Evolutionary conservation across 2,888 invertebrate species (phyloP), one percentile per base, ranked within the genome.

Genomic region (Marronus borbonicus): DNA sequence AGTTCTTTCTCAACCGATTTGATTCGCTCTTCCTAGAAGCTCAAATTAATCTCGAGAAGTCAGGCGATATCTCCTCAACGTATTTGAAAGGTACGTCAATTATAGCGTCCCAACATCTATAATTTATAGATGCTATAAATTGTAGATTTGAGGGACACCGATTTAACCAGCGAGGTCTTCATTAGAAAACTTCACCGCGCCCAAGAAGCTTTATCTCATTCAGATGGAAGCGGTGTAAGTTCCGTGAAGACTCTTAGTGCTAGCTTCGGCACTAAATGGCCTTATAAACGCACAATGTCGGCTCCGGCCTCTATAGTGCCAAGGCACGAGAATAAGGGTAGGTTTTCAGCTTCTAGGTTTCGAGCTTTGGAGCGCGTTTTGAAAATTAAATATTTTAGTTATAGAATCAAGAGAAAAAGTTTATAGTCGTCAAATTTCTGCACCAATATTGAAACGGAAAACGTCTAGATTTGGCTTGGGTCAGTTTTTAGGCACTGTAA

Each of bases 21-120:
- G 99, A 99, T 86, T 95, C 98, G 0, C 89, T 99, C 3, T 97
- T 98, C 84, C 90, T 99, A 44, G 99, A 99, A 89, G 97, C 98
- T 0, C 99, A 99, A 90, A 94, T 99, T 52, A 95, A 93, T 86
- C 90, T 96, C 81, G 96, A 96, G 86, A 95, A 94, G 89, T 91
- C 92, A 24, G 95, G 97, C 3, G 98, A 98, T 84, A 93, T 97
- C 80, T 91, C 94, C 0, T 60, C 60, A 7, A 24, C 24, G 20
- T 95, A 94, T 86, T 90, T 96, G 69, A 92, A 96, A 89, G 96
- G 96, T 96, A 87, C 49, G 14, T 24, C n/a, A 7, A 12, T 55
- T 17, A 17, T 14, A 17, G n/a, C 3, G 17, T 55, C 52, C 52
- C 52, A n/a, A 17, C 12, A 44, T 44, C 44, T 44, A 44, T 65